A percentile compares a stretch with the other conserved stretches of the same genome.
Evolutionary conservation across 2,797 vertebrate species (phyloP).

Genomic region (Coendou prehensilis): DNA sequence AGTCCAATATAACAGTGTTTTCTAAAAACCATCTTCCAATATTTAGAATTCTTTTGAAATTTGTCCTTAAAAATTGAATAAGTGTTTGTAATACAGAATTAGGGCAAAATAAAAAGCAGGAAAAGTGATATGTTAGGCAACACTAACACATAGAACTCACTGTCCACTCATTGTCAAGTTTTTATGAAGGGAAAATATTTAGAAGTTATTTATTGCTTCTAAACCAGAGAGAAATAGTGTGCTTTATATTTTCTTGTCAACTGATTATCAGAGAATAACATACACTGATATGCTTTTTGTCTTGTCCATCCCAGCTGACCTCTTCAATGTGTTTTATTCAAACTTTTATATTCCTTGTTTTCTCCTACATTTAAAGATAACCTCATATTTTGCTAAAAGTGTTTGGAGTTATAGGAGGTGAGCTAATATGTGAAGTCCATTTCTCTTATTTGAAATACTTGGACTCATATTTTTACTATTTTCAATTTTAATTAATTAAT

Average conservation of each 20-base stretch:
- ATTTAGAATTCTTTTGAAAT: background rate
- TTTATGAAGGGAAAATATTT: background rate
- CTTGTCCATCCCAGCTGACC: background rate
- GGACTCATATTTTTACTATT: background rate
- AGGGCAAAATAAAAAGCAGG: background rate
- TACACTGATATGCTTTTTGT: background rate
- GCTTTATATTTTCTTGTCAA: background rate
- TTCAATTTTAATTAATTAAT: background rate
- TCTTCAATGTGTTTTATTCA: background rate
- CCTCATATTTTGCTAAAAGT: background rate
- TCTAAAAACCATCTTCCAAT: background rate
- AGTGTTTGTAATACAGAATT: background rate
- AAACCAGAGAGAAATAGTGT: background rate
- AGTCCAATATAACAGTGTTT: background rate
- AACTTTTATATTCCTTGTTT: background rate
- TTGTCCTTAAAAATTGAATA: background rate
- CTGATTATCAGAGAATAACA: background rate
- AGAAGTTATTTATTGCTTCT: background rate
- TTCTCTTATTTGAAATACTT: constrained; percentile 47
- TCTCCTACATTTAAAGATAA: background rate
- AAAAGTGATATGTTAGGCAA: background rate
- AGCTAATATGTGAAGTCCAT: background rate
- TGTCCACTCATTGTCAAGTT: background rate
- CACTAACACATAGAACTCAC: background rate
- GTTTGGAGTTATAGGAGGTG: background rate